A percentile compares a stretch with the other conserved stretches of the same genome.
Evolutionary conservation across 2,888 invertebrate genomes (phyloP).

Genomic region (Hymenopus coronatus): DNA sequence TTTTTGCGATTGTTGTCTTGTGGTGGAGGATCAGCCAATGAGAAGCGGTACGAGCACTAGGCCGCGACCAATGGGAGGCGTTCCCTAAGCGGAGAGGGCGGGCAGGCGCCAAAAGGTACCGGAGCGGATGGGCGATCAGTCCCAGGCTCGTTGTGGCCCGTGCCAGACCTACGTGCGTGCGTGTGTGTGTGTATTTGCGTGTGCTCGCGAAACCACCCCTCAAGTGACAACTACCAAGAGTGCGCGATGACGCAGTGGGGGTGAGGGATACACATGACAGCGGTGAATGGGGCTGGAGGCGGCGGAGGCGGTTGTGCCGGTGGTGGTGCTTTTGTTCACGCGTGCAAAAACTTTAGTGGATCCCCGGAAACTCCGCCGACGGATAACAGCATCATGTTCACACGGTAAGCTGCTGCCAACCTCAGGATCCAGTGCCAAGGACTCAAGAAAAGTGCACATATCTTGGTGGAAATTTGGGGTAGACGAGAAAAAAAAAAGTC

Average conservation of each 20-base stretch:
- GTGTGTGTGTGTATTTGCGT: not conserved
- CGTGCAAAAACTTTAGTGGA: not conserved
- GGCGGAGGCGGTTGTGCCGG: not conserved
- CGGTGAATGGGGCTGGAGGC: not conserved
- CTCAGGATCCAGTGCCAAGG: not conserved
- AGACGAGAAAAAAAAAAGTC: not conserved
- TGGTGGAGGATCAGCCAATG: not conserved
- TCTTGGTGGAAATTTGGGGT: not conserved
- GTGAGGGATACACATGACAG: not conserved
- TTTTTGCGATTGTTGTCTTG: not conserved
- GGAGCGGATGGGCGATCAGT: not conserved
- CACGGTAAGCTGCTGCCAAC: not conserved
- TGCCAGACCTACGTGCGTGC: not conserved
- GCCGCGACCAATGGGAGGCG: not conserved
- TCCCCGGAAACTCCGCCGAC: not conserved
- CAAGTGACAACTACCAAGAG: not conserved
- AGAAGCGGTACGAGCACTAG: not conserved
- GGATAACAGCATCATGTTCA: not conserved
- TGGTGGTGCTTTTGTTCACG: not conserved
- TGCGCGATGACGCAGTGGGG: not conserved
- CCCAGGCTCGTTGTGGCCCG: not conserved
- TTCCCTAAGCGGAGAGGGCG: not conserved
- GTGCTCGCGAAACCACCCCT: not conserved
- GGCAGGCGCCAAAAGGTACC: not conserved
- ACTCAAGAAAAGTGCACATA: too few species aligned